Conservation (phyloP, 2,888 invertebrate genomes). For the Campoletis raptor region DNA sequence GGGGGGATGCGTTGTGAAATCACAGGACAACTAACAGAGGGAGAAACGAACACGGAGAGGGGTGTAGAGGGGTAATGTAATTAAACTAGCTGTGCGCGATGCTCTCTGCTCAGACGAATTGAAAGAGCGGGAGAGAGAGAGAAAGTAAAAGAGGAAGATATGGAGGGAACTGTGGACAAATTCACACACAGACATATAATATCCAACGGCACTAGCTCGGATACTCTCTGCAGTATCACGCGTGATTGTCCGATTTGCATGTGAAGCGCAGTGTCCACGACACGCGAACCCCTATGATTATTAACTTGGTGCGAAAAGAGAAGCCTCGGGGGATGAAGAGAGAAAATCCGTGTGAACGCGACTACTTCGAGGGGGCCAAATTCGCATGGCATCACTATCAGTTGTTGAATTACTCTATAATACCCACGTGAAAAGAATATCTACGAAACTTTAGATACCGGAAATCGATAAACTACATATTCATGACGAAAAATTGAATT, state of each 20-base stretch:
- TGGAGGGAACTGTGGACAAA: background rate
- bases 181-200: background rate
- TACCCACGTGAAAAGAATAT: background rate
- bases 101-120: slow-evolving; percentile 36
- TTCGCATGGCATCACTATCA: slow-evolving; percentile 16
- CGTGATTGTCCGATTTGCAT: slow-evolving; percentile 81
- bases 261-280: slow-evolving; percentile 75
- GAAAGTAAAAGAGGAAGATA: background rate
- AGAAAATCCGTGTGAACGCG: slow-evolving; percentile 27
- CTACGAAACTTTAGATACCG: background rate
- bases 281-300: slow-evolving; percentile 75
- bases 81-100: slow-evolving; percentile 77
- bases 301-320: slow-evolving; percentile 71
- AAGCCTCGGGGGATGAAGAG: slow-evolving; percentile 15
- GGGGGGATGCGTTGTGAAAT: slow-evolving; percentile 21
- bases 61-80: slow-evolving; percentile 75
- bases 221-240: slow-evolving; percentile 71
- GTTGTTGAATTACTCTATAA: slow-evolving; percentile 30
- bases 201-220: slow-evolving; percentile 19
- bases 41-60: slow-evolving; percentile 23
- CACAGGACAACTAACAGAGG: slow-evolving; percentile 24
- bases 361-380: slow-evolving; percentile 15
- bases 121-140: slow-evolving; percentile 29
- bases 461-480: background rate
- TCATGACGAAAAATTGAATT: background rate